Evolutionary conservation across 2,888 invertebrate species (phyloP).

Genomic region (Beris chalybata): DNA sequence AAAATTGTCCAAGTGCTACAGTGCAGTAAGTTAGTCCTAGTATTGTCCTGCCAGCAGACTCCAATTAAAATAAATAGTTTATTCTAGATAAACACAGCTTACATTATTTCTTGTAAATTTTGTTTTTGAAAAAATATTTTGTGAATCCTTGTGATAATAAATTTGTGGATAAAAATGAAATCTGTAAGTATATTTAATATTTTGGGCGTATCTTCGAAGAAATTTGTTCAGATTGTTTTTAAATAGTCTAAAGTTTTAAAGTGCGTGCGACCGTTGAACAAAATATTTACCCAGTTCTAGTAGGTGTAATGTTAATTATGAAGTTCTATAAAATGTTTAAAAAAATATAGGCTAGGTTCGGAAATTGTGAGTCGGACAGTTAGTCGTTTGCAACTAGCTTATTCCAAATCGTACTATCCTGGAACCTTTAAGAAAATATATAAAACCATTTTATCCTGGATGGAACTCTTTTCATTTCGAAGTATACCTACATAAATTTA

Average conservation of each 20-base stretch:
- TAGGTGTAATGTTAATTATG: too few species aligned
- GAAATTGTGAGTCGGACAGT: too few species aligned
- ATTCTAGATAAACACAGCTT: not conserved
- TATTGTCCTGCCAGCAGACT: not conserved
- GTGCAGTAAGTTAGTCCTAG: not conserved
- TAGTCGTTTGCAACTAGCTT: too few species aligned
- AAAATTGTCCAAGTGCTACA: conserved; percentile 30
- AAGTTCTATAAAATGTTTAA: too few species aligned
- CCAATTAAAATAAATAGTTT: not conserved
- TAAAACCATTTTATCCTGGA: too few species aligned
- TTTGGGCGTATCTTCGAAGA: not conserved
- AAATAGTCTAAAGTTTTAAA: not conserved
- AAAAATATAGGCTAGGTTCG: too few species aligned
- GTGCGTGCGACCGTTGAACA: not conserved
- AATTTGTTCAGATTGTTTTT: not conserved
- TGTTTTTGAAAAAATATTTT: not conserved
- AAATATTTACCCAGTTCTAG: too few species aligned
- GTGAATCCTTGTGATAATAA: conserved; percentile 20
- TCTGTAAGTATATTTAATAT: conserved; percentile 13
- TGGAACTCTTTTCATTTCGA: too few species aligned
- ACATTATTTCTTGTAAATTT: not conserved
- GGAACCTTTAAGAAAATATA: too few species aligned
- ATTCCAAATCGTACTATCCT: too few species aligned
- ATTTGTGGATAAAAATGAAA: conserved; percentile 23
- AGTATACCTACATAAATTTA: too few species aligned